A percentile compares a stretch with the other conserved stretches of the same genome.
Evolutionary conservation across 2,113 vertebrate genomes (phyloP).

Genomic region (human (Homo sapiens)): GRCh38 chr7:136681501-136682000

Average conservation of each 20-base stretch:
- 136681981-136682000: neutral
- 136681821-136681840: neutral
- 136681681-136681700: neutral
- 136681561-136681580: no score
- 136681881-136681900: neutral
- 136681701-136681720: no score
- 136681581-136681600: no score
- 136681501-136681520: no score
- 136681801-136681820: neutral
- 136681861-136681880: neutral
- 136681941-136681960: neutral
- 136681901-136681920: neutral
- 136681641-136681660: neutral
- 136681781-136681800: neutral
- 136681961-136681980: neutral
- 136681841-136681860: neutral
- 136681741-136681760: neutral
- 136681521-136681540: no score
- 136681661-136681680: neutral
- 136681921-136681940: neutral
- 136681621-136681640: neutral
- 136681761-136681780: neutral
- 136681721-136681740: neutral
- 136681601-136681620: no score
- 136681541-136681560: no score